phyloP scores from a whole-genome alignment of 2,113 vertebrate species.

The Burhinus oedicnemus region DNA sequence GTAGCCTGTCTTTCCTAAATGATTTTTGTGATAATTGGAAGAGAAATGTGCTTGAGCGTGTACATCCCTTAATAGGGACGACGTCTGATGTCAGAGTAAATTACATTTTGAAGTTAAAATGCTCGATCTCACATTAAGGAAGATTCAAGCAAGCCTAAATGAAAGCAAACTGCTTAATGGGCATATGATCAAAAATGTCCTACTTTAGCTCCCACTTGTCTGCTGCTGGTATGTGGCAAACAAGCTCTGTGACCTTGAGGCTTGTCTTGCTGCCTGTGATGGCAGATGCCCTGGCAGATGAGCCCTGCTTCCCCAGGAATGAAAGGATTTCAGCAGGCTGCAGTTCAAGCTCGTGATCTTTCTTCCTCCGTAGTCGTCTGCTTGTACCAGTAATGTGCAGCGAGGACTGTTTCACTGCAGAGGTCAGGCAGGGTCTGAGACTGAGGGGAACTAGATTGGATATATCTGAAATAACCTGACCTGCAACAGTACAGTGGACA shows the following conservation, averaged over 20 bases:
- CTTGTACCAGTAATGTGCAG: fast-evolving
- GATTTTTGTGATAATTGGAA: neutral
- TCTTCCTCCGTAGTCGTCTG: fast-evolving
- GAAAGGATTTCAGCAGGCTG: neutral
- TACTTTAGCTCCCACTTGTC: neutral
- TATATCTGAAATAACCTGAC: neutral
- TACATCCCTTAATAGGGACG: neutral
- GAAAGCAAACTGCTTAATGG: neutral
- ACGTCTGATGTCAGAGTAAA: neutral
- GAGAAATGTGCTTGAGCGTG: neutral
- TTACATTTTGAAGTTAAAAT: neutral
- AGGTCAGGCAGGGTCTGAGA: neutral
- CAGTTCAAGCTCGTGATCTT: neutral
- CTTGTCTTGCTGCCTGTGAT: neutral
- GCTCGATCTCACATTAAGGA: neutral
- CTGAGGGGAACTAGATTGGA: fast-evolving
- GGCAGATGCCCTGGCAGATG: conserved; percentile 35
- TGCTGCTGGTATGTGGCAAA: neutral
- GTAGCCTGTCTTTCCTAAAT: neutral
- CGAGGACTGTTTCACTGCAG: neutral
- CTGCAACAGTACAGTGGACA: fast-evolving
- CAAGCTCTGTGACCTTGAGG: conserved; percentile 25
- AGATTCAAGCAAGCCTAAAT: neutral
- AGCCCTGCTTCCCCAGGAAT: neutral
- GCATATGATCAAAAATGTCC: neutral